A percentile compares a stretch with the other conserved stretches of the same genome.
These are phyloP conservation scores for Glaucopsyche alexis DNA, from an alignment of 2,888 invertebrate genomes.

Conservation along the genomic window DNA sequence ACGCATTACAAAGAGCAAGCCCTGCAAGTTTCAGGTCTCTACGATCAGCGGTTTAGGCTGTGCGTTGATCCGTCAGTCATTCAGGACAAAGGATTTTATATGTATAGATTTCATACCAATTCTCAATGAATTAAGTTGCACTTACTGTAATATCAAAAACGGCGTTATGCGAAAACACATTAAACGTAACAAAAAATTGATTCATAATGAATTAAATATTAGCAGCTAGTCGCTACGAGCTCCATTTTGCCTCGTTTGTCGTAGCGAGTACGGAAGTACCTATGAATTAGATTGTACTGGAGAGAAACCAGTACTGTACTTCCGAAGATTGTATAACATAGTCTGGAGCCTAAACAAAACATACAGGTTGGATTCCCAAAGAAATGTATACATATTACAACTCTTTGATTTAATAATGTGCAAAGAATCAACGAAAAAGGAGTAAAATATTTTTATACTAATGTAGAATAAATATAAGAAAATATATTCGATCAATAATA, in stretches of 20 bases:
- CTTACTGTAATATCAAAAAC: not conserved
- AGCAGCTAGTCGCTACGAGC: slow-evolving; percentile 26
- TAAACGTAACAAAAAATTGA: slow-evolving; percentile 19
- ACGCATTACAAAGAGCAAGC: too few species aligned
- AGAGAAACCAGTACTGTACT: slow-evolving; percentile 7
- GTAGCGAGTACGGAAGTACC: slow-evolving; percentile 49
- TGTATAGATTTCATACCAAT: not conserved
- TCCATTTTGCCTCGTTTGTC: slow-evolving; percentile 37
- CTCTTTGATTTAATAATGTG: not conserved
- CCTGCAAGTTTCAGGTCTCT: too few species aligned
- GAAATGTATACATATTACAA: not conserved
- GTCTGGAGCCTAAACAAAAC: not conserved
- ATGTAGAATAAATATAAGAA: too few species aligned
- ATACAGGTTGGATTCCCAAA: too few species aligned
- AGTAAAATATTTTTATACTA: too few species aligned
- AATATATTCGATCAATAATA: too few species aligned
- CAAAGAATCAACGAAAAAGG: too few species aligned
- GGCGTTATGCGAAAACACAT: slow-evolving; percentile 11
- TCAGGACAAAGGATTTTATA: too few species aligned
- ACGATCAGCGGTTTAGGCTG: too few species aligned
- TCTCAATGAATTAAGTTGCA: not conserved
- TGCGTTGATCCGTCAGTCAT: too few species aligned
- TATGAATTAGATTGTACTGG: slow-evolving; percentile 39
- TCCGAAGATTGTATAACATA: slow-evolving; percentile 11
- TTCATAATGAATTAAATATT: slow-evolving; percentile 19